These are phyloP conservation scores for Notarius quadriscutis DNA, from an alignment of 2,113 vertebrate genomes.

Conservation along the genomic window DNA sequence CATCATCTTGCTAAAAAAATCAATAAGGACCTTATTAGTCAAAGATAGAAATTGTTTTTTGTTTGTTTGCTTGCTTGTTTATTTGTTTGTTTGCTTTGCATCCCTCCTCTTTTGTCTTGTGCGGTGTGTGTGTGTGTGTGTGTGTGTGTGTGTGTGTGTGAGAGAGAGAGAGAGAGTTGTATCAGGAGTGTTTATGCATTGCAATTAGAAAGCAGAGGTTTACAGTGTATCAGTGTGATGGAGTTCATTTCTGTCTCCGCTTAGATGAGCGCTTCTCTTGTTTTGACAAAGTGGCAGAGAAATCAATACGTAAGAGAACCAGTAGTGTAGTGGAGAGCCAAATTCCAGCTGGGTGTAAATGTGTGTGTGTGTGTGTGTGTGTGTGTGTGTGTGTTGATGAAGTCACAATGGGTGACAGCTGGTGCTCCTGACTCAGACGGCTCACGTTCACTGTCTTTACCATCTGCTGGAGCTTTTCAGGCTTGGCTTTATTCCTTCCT, in stretches of 20 bases:
- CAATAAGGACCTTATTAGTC: too few relatives aligned
- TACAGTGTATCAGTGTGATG: background rate
- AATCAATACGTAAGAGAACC: background rate
- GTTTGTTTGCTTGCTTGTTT: too few relatives aligned
- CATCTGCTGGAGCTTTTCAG: conserved; percentile 72
- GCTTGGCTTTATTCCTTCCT: conserved; percentile 32
- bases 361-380: conserved; percentile 18
- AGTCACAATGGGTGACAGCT: conserved; percentile 54
- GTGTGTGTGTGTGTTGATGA: conserved; percentile 9
- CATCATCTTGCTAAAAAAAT: too few relatives aligned
- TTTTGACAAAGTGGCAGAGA: background rate
- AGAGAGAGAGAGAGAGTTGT: background rate
- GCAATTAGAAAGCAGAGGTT: conserved; percentile 1
- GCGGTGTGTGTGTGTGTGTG: background rate
- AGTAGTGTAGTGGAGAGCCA: background rate
- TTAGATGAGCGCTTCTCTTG: background rate
- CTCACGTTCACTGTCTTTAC: conserved; percentile 62
- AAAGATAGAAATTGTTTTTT: too few relatives aligned
- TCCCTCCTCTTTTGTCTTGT: too few relatives aligned
- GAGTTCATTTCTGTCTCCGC: background rate
- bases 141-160: conserved; percentile 11
- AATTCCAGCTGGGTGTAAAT: conserved; percentile 29
- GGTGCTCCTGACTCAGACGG: conserved; percentile 65
- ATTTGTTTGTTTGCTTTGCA: too few relatives aligned
- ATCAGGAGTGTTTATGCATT: background rate